Conservation (phyloP, 2,113 vertebrate species). For the Ceyx cyanopectus region DNA sequence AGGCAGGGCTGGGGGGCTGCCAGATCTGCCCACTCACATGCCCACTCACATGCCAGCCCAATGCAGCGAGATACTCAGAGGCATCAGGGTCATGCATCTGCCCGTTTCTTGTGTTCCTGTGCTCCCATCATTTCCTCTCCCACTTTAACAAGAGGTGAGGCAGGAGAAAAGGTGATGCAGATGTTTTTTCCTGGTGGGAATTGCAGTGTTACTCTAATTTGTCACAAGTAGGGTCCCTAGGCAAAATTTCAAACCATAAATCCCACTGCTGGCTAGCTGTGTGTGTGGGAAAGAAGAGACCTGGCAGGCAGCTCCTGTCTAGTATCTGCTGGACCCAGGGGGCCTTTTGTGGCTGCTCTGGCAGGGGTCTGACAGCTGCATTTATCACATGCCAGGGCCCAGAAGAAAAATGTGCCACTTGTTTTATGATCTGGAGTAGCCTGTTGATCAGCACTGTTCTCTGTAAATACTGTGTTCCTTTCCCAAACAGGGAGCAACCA, state of each 20-base stretch:
- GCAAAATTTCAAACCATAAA: background rate
- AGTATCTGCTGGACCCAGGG: fast-evolving
- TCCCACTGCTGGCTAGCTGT: fast-evolving
- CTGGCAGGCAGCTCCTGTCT: background rate
- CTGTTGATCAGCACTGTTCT: background rate
- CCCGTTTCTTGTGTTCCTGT: background rate
- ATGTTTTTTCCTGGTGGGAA: background rate
- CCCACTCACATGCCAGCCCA: background rate
- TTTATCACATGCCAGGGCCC: background rate
- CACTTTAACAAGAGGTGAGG: background rate
- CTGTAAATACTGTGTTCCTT: background rate
- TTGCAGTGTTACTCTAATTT: background rate
- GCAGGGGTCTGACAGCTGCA: background rate
- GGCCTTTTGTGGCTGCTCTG: background rate
- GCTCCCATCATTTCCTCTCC: background rate
- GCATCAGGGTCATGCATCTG: fast-evolving
- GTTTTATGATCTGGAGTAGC: background rate
- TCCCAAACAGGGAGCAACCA: background rate
- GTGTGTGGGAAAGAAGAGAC: background rate
- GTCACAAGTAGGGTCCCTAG: background rate
- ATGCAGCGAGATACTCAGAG: background rate
- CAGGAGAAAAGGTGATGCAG: background rate
- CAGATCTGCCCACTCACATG: fast-evolving
- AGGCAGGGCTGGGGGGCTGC: background rate
- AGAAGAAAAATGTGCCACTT: background rate